Conservation (phyloP, 2,888 invertebrate genomes). For the Acrocyrtus sp. region DNA sequence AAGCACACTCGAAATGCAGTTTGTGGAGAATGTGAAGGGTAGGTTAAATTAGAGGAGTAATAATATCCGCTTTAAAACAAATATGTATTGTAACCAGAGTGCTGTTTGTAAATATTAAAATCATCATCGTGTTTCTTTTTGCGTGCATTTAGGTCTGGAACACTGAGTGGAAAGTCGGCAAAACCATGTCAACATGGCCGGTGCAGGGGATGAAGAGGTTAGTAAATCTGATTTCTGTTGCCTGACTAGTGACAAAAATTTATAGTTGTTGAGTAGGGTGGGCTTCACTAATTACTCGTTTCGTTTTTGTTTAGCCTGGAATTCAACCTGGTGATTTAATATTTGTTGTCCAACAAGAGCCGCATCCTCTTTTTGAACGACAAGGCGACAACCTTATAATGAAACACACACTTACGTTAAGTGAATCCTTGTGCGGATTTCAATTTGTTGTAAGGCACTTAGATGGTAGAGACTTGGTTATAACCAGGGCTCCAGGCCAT, state of each 20-base stretch:
- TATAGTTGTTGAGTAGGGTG: no score
- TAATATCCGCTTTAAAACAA: no score
- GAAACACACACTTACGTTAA: slow-evolving; percentile 79
- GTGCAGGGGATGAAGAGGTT: slow-evolving; percentile 87
- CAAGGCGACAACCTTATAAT: slow-evolving; percentile 79
- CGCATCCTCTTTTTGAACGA: slow-evolving; percentile 83
- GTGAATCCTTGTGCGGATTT: slow-evolving; percentile 93
- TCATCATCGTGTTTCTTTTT: no score
- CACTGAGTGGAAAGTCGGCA: slow-evolving; percentile 70
- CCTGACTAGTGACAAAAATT: no score
- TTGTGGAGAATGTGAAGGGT: slow-evolving; percentile 80
- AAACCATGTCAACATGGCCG: slow-evolving; percentile 78
- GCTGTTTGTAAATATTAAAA: no score
- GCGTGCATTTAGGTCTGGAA: slow-evolving; percentile 44
- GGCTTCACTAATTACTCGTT: no score
- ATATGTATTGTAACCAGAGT: no score
- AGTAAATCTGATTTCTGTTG: no score
- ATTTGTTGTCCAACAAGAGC: slow-evolving; percentile 83
- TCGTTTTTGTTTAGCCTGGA: slow-evolving; percentile 72
- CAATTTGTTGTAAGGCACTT: slow-evolving; percentile 85
- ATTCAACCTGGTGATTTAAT: slow-evolving; percentile 90
- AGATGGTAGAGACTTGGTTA: slow-evolving; percentile 84
- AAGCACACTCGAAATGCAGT: slow-evolving; percentile 85
- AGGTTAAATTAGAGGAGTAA: slow-evolving; percentile 64
- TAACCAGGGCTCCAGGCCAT: slow-evolving; percentile 80